Base-by-base conservation (phyloP, 2,888 invertebrate species). In the Heliconius aoede region DNA sequence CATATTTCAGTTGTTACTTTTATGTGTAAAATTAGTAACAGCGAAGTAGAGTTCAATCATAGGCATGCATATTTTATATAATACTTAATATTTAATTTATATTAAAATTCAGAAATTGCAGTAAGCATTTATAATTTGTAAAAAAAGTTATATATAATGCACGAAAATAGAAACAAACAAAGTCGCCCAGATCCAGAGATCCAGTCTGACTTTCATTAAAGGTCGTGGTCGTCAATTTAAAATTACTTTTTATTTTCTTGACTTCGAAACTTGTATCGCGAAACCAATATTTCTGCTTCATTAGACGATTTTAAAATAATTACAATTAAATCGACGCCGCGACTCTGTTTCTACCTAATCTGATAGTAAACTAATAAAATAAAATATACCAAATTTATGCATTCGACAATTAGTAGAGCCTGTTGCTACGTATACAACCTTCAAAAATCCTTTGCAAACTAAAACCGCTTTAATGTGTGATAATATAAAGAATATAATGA, bases 341-440 rank as follows among this genome's bases (percentile, higher is more conserved):
- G 32, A 32, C 46, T 71, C 24, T 24, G 55, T 32, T 61, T 62
- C 24, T 30, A 74, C 62, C 55, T 55, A 75, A 75, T 75, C 18
- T 75, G 24, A 76, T 69, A 69, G 68, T 68, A 51, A 73, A 21
- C 36, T 32, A 32, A 71, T 76, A 76, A 73, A 55, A 55, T 46
- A 46, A 46, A 73, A 78, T 71, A 78, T 64, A 30, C 51, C 55
- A 72, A 76, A 78, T 72, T 71, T 72, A 61, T 77, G 46, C 65
- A 69, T 76, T 73, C 51, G 13, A 73, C 60, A 76, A 65, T 77
- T 65, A 72, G 64, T 30, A 51, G 68, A 72, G 58, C 72, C 30
- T 76, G 73, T 79, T 79, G 76, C 79, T 76, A 74, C 36, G 78
- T 71, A 73, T 71, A 40, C 30, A 60, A 55, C 61, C 62, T 64